Percentiles rank a stretch among this genome's conserved stretches.
phyloP scores from a whole-genome alignment of 1,140 invertebrate species.

The Orchestia grillus region DNA sequence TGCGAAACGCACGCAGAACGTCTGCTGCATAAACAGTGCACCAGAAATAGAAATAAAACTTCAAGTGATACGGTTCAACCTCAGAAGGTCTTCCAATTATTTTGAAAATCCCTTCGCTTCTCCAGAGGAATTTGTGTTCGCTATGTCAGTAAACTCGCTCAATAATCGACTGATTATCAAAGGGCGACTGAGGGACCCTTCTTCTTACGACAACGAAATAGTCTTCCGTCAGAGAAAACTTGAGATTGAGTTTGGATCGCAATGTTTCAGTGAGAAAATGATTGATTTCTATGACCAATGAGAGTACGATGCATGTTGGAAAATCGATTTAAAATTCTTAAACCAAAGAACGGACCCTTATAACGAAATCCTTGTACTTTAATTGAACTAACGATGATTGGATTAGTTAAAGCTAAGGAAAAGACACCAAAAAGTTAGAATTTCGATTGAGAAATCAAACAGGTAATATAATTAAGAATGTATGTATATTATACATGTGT shows the following conservation, averaged over 20 bases:
- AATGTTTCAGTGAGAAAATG: not conserved
- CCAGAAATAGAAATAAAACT: not conserved
- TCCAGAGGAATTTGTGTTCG: not conserved
- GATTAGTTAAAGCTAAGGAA: too few relatives aligned
- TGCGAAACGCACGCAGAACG: too few relatives aligned
- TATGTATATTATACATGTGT: too few relatives aligned
- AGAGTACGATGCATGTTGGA: too few relatives aligned
- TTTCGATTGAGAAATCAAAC: too few relatives aligned
- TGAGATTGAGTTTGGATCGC: not conserved
- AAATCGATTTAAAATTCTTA: too few relatives aligned
- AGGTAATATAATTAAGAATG: too few relatives aligned
- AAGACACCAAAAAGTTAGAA: too few relatives aligned
- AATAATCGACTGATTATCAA: not conserved
- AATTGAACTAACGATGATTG: too few relatives aligned
- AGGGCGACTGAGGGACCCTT: not conserved
- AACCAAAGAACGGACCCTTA: too few relatives aligned
- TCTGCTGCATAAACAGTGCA: not conserved
- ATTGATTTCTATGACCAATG: too few relatives aligned
- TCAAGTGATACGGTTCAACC: not conserved
- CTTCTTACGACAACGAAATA: not conserved
- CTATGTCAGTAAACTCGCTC: not conserved
- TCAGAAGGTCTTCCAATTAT: not conserved
- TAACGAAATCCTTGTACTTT: too few relatives aligned
- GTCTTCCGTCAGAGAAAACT: not conserved
- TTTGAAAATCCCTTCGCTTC: not conserved